These are phyloP conservation scores for Dicycla oo DNA, from an alignment of 2,888 invertebrate genomes.

Conservation along the genomic window DNA sequence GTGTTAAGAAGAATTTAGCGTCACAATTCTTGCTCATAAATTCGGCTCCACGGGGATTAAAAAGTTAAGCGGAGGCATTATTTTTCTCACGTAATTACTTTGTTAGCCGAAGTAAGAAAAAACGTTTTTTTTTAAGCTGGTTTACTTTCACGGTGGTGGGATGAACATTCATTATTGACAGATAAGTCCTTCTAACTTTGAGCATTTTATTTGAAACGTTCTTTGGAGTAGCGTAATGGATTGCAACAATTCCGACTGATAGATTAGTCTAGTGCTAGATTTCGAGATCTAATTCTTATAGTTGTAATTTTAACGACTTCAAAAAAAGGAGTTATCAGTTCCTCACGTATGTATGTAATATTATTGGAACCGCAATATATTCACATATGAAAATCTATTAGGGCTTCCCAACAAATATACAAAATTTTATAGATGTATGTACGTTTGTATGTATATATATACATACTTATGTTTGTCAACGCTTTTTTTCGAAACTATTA, in stretches of 20 bases:
- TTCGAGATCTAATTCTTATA: constrained; percentile 20
- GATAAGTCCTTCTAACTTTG: constrained; percentile 52
- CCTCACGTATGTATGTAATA: no score
- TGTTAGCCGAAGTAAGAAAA: constrained; percentile 64
- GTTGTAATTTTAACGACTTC: no score
- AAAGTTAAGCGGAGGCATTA: constrained; percentile 69
- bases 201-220: constrained; percentile 40
- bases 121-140: constrained; percentile 60
- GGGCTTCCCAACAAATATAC: no score
- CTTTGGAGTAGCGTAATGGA: constrained; percentile 27
- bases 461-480: no score
- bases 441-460: no score
- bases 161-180: constrained; percentile 63
- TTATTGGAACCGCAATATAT: no score
- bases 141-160: constrained; percentile 57
- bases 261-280: constrained; percentile 25
- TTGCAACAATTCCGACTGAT: constrained; percentile 36
- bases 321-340: no score
- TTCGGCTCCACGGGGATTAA: constrained; percentile 68
- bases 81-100: constrained; percentile 71
- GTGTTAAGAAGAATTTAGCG: constrained; percentile 70
- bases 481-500: no score
- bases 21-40: constrained; percentile 70
- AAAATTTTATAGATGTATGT: no score
- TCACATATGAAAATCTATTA: no score